Evolutionary conservation across 2,888 invertebrate genomes (phyloP).

Genomic region (Petrolisthes manimaculis): DNA sequence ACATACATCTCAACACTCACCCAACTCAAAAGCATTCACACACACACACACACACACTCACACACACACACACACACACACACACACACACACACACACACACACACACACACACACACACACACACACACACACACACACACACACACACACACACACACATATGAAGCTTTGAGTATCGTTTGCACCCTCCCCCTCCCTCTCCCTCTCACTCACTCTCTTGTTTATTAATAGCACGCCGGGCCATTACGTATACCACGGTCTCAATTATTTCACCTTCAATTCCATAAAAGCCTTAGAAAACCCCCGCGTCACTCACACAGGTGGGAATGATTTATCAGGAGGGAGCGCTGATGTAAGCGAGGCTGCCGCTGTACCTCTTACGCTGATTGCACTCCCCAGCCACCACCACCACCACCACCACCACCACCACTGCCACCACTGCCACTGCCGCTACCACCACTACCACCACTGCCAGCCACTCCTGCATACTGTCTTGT

Average conservation of each 20-base stretch:
- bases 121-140: not conserved
- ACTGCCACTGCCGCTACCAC: constrained; percentile 10
- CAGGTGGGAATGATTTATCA: constrained; percentile 57
- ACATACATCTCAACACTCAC: not conserved
- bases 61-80: not conserved
- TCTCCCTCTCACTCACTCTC: constrained; percentile 5
- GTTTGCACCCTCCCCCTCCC: constrained; percentile 4
- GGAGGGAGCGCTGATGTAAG: constrained; percentile 57
- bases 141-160: not conserved
- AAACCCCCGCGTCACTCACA: constrained; percentile 54
- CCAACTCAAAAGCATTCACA: not conserved
- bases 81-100: constrained; percentile 1
- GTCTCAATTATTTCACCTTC: constrained; percentile 58
- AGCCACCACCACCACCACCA: constrained; percentile 27
- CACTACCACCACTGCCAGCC: constrained; percentile 19
- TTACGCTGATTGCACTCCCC: constrained; percentile 55
- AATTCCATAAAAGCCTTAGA: constrained; percentile 62
- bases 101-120: not conserved
- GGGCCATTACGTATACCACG: constrained; percentile 45
- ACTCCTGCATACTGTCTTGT: constrained; percentile 42
- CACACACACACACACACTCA: not conserved
- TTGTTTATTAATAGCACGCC: constrained; percentile 50
- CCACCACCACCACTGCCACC: not conserved
- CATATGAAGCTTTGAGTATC: not conserved
- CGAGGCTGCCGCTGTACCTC: constrained; percentile 49